Conservation (phyloP, 64 coral and sea anemone species). For the Orbicella faveolata region DNA sequence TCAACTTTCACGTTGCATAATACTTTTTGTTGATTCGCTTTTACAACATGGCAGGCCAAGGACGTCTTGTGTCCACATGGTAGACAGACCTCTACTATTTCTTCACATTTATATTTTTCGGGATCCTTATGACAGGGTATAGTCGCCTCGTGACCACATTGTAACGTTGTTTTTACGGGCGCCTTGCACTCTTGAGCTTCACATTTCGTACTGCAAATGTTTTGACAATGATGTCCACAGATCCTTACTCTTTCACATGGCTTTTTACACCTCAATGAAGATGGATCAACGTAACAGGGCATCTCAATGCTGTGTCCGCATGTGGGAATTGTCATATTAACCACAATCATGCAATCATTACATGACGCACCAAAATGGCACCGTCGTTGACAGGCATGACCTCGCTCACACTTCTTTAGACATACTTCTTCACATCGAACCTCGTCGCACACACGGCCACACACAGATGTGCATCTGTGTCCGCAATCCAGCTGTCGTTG, state of each 20-base stretch:
- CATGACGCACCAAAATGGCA: slow-evolving; percentile 25
- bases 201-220: slow-evolving; percentile 21
- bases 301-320: slow-evolving; percentile 20
- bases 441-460: not conserved
- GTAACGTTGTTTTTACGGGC: slow-evolving; percentile 12
- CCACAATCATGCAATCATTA: not conserved
- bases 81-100: slow-evolving; percentile 5
- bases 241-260: slow-evolving; percentile 30
- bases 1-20: not conserved
- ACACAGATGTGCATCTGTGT: slow-evolving; percentile 23
- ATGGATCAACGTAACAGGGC: not conserved
- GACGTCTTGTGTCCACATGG: not conserved
- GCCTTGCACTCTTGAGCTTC: slow-evolving; percentile 41
- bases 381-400: slow-evolving; percentile 16
- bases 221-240: slow-evolving; percentile 55
- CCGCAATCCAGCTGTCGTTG: slow-evolving; percentile 23
- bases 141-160: slow-evolving; percentile 26
- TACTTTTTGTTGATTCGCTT: not conserved
- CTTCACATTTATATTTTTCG: slow-evolving; percentile 12
- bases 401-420: slow-evolving; percentile 4
- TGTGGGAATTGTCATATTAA: not conserved
- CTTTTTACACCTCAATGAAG: not conserved
- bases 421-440: slow-evolving; percentile 13
- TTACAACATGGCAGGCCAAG: slow-evolving; percentile 7
- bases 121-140: slow-evolving; percentile 23